phyloP scores from a whole-genome alignment of 1,140 invertebrate species.

The Eriosoma lanigerum region DNA sequence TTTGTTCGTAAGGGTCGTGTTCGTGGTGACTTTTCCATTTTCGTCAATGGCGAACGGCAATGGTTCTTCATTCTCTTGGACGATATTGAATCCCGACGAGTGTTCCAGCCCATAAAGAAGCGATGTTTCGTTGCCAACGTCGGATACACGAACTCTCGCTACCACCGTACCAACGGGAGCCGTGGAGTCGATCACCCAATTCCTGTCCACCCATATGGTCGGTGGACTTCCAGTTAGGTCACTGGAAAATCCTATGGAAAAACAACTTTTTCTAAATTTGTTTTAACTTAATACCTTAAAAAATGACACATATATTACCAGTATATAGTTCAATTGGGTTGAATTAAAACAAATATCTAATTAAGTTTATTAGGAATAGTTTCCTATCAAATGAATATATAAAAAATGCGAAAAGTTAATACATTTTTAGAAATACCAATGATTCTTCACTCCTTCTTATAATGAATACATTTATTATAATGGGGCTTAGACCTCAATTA shows the following conservation, averaged over 20 bases:
- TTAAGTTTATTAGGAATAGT: too few species aligned
- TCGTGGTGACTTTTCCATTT: constrained; percentile 69
- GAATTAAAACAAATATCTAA: too few species aligned
- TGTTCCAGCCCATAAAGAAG: constrained; percentile 68
- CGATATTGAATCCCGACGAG: constrained; percentile 57
- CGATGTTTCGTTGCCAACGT: constrained; percentile 60
- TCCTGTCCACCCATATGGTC: constrained; percentile 63
- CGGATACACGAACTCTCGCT: constrained; percentile 64
- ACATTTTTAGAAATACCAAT: too few species aligned
- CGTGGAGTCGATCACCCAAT: constrained; percentile 68
- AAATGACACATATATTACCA: too few species aligned
- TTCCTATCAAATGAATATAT: too few species aligned
- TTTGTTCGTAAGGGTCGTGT: constrained; percentile 68
- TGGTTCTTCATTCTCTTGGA: constrained; percentile 57
- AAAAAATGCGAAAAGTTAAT: too few species aligned
- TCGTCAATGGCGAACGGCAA: constrained; percentile 72
- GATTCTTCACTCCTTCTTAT: too few species aligned
- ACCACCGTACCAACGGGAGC: constrained; percentile 68
- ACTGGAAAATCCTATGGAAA: constrained; percentile 20
- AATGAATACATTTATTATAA: too few species aligned
- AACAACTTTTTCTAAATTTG: too few species aligned
- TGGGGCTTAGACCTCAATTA: too few species aligned
- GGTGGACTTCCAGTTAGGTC: constrained; percentile 58
- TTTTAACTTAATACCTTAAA: too few species aligned
- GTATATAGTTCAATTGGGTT: too few species aligned